Percentiles rank a stretch among this genome's conserved stretches.
phyloP scores from a whole-genome alignment of 1,140 invertebrate genomes.

The Elymnias hypermnestra region DNA sequence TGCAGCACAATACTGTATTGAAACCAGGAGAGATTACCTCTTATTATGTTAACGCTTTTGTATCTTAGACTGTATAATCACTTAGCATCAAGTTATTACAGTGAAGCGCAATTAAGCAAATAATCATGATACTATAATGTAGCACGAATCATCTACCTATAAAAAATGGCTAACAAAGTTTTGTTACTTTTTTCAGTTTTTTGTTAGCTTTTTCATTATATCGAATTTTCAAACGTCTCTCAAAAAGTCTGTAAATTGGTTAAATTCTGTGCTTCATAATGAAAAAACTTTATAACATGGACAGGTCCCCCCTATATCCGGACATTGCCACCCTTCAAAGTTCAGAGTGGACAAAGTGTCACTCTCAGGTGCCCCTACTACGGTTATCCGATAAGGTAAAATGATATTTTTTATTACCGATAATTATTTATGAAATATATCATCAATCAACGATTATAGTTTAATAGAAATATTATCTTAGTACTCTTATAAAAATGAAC shows the following conservation, averaged over 20 bases:
- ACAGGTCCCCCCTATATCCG: slow-evolving; percentile 90
- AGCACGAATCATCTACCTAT: too few relatives aligned
- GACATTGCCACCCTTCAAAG: slow-evolving; percentile 87
- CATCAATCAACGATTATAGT: too few relatives aligned
- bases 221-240: background rate
- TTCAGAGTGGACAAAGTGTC: slow-evolving; percentile 86
- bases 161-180: too few relatives aligned
- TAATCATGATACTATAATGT: too few relatives aligned
- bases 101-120: too few relatives aligned
- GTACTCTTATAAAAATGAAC: background rate
- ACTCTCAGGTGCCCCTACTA: slow-evolving; percentile 90
- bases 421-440: too few relatives aligned
- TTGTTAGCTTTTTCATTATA: background rate
- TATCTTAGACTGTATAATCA: too few relatives aligned
- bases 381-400: slow-evolving; percentile 86
- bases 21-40: too few relatives aligned
- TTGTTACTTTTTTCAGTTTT: too few relatives aligned
- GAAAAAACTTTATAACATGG: slow-evolving; percentile 4
- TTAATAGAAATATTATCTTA: background rate
- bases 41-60: too few relatives aligned
- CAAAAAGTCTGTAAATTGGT: slow-evolving; percentile 4
- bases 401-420: background rate
- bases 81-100: too few relatives aligned
- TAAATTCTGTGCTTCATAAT: slow-evolving; percentile 1
- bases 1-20: too few relatives aligned